Evolutionary conservation across 2,797 vertebrate genomes (phyloP).

Genomic region (Onychomys torridus): DNA sequence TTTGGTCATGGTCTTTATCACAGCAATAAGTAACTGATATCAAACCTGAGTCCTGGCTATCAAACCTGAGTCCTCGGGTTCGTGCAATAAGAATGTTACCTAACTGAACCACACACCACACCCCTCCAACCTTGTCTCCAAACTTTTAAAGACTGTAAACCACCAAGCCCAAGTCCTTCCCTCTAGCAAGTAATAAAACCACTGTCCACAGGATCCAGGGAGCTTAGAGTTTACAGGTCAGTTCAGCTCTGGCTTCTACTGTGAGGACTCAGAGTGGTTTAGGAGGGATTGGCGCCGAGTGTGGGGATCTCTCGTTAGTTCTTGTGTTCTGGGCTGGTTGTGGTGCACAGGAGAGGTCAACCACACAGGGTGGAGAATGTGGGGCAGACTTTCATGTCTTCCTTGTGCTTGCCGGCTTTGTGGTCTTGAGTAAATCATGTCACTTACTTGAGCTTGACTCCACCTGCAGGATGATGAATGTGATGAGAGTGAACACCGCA

Average conservation of each 20-base stretch:
- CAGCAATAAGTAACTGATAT: not conserved
- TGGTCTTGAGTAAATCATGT: not conserved
- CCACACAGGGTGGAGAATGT: too few species aligned
- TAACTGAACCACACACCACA: not conserved
- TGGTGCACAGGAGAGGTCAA: not conserved
- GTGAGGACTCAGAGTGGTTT: not conserved
- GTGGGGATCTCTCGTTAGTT: not conserved
- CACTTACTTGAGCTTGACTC: not conserved
- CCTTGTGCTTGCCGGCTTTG: not conserved
- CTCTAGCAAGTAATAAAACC: not conserved
- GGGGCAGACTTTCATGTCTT: accelerated
- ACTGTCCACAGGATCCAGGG: not conserved
- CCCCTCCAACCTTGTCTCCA: not conserved
- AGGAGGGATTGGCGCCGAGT: not conserved
- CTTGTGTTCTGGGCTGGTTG: not conserved
- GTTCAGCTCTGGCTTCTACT: not conserved
- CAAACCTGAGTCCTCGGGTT: too few species aligned
- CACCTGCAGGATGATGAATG: not conserved
- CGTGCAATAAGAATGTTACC: not conserved
- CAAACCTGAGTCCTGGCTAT: not conserved
- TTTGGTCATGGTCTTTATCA: not conserved
- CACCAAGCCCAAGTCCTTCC: not conserved
- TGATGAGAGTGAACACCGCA: too few species aligned
- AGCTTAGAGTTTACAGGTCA: not conserved
- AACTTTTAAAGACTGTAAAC: not conserved